Base-by-base conservation (phyloP, 1,140 invertebrate genomes). In the Macrobrachium rosenbergii region DNA sequence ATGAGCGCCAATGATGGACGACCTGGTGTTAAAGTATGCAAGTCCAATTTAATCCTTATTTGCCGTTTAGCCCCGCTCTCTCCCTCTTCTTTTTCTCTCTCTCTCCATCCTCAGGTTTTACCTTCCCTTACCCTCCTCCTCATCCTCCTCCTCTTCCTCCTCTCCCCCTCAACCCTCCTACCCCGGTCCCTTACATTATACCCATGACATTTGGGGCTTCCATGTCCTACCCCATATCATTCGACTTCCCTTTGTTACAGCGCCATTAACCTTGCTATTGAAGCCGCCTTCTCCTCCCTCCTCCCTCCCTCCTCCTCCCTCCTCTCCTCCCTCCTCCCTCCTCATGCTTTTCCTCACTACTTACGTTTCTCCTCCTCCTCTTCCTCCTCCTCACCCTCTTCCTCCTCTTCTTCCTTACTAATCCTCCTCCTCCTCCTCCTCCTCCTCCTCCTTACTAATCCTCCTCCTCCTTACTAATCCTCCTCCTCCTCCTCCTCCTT, bases 31-130 rank as follows among this genome's bases (percentile, higher is more conserved):
- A 21, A 60, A 52, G 17, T 62, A 60, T 79, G 28, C 28, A 52
- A 10, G 14, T n/a, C 14, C 16, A 52, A 75, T 45, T 16, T n/a
- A 45, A 19, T 52, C 28, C 28, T 52, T 52, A 17, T 75, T 52
- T 75, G 14, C 37, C 16, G 10, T 60, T 21, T 79, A 19, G 23
- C 58, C 23, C 17, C 60, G 43, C 19, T 45, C n/a, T 19, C 17
- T 52, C n/a, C n/a, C 60, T 45, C 1, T 8, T 62, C 11, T 23
- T 64, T 73, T 43, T 82, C 45, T 73, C 23, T 82, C 67, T 72
- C 43, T 69, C 63, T 82, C 16, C 67, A 21, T 64, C 79, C 62
- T 21, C 75, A 59, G 58, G 17, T 73, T 59, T 73, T 37, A 14
- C 12, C 37, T 21, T 23, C 37, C 14, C 82, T 12, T 60, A 37